Conservation (phyloP, 2,113 vertebrate species). For the Natator depressus region DNA sequence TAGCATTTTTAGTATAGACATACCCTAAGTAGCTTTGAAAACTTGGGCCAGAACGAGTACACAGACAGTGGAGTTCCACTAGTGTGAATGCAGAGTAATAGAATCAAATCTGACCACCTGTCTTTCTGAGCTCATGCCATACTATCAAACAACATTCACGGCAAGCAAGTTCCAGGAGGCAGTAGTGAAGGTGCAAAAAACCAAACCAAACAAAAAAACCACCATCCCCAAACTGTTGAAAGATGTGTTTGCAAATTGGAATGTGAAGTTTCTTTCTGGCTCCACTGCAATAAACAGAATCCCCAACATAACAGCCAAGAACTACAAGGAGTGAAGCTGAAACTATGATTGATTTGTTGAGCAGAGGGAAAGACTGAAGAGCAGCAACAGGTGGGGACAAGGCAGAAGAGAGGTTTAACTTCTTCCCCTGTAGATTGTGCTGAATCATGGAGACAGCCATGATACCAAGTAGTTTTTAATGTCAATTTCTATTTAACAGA, state of each 20-base stretch:
- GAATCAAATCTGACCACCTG: not conserved
- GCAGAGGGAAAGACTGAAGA: not conserved
- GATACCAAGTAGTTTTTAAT: not conserved
- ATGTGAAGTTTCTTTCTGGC: not conserved
- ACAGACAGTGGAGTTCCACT: not conserved
- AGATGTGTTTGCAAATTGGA: not conserved
- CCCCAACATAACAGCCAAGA: not conserved
- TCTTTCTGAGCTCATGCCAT: not conserved
- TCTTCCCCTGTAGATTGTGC: rapidly evolving
- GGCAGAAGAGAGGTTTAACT: not conserved
- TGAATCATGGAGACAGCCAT: rapidly evolving
- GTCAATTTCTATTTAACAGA: not conserved
- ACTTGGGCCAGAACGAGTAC: not conserved
- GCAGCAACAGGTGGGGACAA: not conserved
- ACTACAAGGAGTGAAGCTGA: not conserved
- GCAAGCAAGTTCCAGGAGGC: not conserved
- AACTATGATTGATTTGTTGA: not conserved
- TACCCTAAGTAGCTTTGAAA: not conserved
- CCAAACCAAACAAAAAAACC: not conserved
- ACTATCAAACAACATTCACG: not conserved
- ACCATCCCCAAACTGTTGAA: not conserved
- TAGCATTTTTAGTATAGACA: not conserved
- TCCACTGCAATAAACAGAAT: not conserved
- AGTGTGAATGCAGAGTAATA: not conserved
- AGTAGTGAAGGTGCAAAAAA: rapidly evolving